Conservation (phyloP, 2,888 invertebrate genomes). For the Drosophila borborema region DNA sequence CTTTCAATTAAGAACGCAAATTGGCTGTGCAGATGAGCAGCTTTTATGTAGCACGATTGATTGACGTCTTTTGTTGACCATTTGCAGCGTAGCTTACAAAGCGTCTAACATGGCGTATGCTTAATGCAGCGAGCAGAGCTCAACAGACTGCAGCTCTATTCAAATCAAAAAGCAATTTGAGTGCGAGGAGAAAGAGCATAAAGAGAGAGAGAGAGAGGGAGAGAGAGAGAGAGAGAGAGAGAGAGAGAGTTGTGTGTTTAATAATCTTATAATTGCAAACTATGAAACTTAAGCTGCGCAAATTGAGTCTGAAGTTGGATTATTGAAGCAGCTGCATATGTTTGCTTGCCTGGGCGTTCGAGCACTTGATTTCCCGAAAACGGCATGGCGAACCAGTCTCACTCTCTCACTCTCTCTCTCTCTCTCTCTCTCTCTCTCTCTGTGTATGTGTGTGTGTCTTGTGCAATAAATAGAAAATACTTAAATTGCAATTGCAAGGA, state of each 20-base stretch:
- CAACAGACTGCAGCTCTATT: conserved; percentile 13
- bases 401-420: not conserved
- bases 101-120: conserved; percentile 36
- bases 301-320: conserved; percentile 59
- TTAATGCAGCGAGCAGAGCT: conserved; percentile 13
- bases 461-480: conserved; percentile 76
- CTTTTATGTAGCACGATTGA: conserved; percentile 9
- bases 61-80: conserved; percentile 32
- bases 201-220: not conserved
- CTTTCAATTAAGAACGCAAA: conserved; percentile 38
- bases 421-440: not conserved
- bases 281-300: conserved; percentile 65
- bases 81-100: conserved; percentile 16
- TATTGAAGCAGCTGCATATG: conserved; percentile 51
- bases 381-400: conserved; percentile 1
- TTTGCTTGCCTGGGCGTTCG: conserved; percentile 28
- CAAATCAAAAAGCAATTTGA: conserved; percentile 49
- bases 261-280: conserved; percentile 75
- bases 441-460: not conserved
- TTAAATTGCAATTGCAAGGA: conserved; percentile 68
- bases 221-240: not conserved
- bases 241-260: conserved; percentile 36
- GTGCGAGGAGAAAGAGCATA: not conserved
- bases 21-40: not conserved
- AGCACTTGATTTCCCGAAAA: conserved; percentile 15